These are phyloP conservation scores for Sialis lutaria DNA, from an alignment of 2,888 invertebrate species.

Conservation along the genomic window DNA sequence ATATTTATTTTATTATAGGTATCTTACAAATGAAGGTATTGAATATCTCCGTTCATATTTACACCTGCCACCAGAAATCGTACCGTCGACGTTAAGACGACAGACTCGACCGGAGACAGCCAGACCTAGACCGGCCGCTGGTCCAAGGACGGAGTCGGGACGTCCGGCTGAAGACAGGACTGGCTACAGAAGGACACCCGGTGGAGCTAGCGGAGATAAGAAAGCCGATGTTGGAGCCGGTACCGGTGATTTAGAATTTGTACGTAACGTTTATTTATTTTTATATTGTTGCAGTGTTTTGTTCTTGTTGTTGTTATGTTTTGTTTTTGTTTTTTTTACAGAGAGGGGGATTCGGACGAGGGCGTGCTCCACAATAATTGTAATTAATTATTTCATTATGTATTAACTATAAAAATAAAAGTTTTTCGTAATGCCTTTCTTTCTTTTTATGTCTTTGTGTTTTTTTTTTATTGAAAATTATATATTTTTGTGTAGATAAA, in stretches of 20 bases:
- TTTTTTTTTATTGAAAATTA: no score
- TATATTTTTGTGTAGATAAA: no score
- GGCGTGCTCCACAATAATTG: slow-evolving; percentile 40
- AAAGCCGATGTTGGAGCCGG: slow-evolving; percentile 96
- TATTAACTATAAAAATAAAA: no score
- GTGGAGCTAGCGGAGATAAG: slow-evolving; percentile 57
- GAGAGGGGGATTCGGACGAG: slow-evolving; percentile 70
- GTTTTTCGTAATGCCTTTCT: no score
- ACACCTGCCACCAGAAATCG: slow-evolving; percentile 96
- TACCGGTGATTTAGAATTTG: slow-evolving; percentile 80
- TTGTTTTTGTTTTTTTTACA: slow-evolving; percentile 27
- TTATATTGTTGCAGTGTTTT: background rate
- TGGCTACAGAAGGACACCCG: slow-evolving; percentile 61
- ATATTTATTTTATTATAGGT: slow-evolving; percentile 36
- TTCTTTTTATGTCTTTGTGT: no score
- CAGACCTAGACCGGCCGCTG: slow-evolving; percentile 54
- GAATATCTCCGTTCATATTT: slow-evolving; percentile 89
- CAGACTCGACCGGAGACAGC: slow-evolving; percentile 74
- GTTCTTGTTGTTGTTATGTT: background rate
- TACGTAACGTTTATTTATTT: slow-evolving; percentile 21
- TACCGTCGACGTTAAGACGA: slow-evolving; percentile 91
- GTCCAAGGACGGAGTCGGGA: slow-evolving; percentile 45
- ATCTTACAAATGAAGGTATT: slow-evolving; percentile 96
- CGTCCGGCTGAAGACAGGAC: slow-evolving; percentile 69
- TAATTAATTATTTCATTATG: no score